Evolutionary conservation across 2,113 vertebrate genomes (phyloP), one percentile per base, ranked within the genome.

Genomic region (Nerophis ophidion): DNA sequence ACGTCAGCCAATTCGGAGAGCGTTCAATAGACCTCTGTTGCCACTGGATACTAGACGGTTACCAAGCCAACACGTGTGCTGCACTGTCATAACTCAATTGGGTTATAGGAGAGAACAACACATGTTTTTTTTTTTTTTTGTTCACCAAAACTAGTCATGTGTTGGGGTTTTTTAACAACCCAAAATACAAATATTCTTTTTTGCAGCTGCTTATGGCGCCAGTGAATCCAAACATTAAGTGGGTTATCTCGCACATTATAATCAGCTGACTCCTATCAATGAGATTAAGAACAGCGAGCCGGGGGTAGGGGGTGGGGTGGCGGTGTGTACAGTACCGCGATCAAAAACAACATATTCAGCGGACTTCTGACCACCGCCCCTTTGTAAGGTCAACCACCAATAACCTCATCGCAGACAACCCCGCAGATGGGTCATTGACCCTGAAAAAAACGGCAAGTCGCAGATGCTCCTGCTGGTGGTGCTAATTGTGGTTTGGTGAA

Each of bases 21-120:
- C 79, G 73, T 85, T 85, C 85, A 87, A 83, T 82, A 86, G 83
- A 83, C 83, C 82, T 86, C 83, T 86, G 87, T 89, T 89, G 86
- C 84, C 84, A 87, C 82, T 89, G 87, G 87, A 89, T 89, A 89
- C 87, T 79, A 66, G 83, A 83, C 79, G 82, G 86, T 89, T 86
- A 87, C 84, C 87, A 86, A 86, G 83, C 86, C 86, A 88, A 88
- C 86, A 88, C 77, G 82, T 83, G 82, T 84, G 80, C 84, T 76
- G 81, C 75, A 79, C 82, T 80, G 84, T 84, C 82, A 84, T 81
- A 84, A 86, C 80, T 75, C 70, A 61, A 49, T 69, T 75, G 80
- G 70, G 81, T 83, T 77, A 74, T 72, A 64, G 81, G 42, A 64
- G 26, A 84, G 79, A 82, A 85, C 67, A 79, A 76, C 58, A 66